Evolutionary conservation across 53 echinoderm and acorn worm species (phyloP), one percentile per base, ranked within the genome.

Genomic region (Antedon mediterranea): DNA sequence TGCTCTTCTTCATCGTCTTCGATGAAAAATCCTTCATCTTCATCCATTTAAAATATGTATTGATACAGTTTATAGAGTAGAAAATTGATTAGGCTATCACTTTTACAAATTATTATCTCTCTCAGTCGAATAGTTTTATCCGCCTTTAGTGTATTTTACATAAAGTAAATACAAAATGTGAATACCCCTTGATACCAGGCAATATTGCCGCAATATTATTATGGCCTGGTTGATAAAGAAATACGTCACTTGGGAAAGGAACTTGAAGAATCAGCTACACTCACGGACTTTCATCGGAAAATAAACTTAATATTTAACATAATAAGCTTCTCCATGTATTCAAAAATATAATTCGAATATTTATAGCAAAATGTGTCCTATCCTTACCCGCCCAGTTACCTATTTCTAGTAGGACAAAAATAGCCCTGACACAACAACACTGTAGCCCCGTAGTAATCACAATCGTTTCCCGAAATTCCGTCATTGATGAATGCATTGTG

Each of bases 1-100:
- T 98, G 88, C 27, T 89, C 97, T 32, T 82, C 91, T 30, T 77
- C 86, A 27, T 98, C 98, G 71, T 98, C 98, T 28, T 88, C 92
- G 73, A 91, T 87, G 32, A 87, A 83, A 71, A 85, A 89, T 43
- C 85, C 94, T 42, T 94, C 94, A 75, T 90, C 94, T 34, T 94
- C 94, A 71, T 79, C 26, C 32, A 71, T 29, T 71, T 79, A 79
- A 71, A 43, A 57, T 57, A 57, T 57, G 2, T 57, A 57, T 2
- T 57, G 23, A 57, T 57, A 57, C 23, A 57, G 57, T 57, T 57
- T 57, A 15, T 57, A 57, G 14, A 57, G 23, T 57, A 57, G 23
- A 57, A 57, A 57, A 57, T 15, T 18, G 9, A 57, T 26, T 57
- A n/a, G n/a, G n/a, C n/a, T n/a, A 26, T 57, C 23, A 8, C 57